Conservation (phyloP, 2,888 invertebrate genomes). For the Sicus ferrugineus region DNA sequence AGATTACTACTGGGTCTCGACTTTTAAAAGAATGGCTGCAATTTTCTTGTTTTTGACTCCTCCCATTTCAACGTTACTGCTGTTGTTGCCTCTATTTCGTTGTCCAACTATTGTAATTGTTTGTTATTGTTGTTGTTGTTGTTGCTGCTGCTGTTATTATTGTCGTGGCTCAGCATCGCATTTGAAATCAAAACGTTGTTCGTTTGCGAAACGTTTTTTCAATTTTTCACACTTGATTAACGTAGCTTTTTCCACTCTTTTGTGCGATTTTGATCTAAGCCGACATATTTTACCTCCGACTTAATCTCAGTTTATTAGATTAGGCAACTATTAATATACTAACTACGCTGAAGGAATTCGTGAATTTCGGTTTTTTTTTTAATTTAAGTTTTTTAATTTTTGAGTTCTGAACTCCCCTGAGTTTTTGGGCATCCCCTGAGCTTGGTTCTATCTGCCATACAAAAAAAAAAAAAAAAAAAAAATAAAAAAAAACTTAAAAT, state of each 20-base stretch:
- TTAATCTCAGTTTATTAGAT: constrained; percentile 39
- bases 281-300: constrained; percentile 43
- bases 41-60: constrained; percentile 36
- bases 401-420: too few species aligned
- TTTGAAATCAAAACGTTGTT: constrained; percentile 21
- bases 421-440: too few species aligned
- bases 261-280: constrained; percentile 45
- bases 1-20: not conserved
- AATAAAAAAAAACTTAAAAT: too few species aligned
- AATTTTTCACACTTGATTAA: constrained; percentile 46
- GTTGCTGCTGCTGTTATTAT: not conserved
- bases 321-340: constrained; percentile 25
- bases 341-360: too few species aligned
- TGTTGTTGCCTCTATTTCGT: not conserved
- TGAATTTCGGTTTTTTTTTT: too few species aligned
- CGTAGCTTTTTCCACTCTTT: constrained; percentile 30
- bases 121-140: constrained; percentile 1
- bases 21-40: constrained; percentile 51
- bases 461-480: too few species aligned
- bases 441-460: too few species aligned
- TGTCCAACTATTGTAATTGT: not conserved
- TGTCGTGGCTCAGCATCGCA: not conserved
- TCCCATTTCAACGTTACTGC: not conserved
- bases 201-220: constrained; percentile 45
- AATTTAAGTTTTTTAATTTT: too few species aligned